A percentile compares a stretch with the other conserved stretches of the same genome.
phyloP scores from a whole-genome alignment of 2,888 invertebrate species.

The Leptopilina syphax region DNA sequence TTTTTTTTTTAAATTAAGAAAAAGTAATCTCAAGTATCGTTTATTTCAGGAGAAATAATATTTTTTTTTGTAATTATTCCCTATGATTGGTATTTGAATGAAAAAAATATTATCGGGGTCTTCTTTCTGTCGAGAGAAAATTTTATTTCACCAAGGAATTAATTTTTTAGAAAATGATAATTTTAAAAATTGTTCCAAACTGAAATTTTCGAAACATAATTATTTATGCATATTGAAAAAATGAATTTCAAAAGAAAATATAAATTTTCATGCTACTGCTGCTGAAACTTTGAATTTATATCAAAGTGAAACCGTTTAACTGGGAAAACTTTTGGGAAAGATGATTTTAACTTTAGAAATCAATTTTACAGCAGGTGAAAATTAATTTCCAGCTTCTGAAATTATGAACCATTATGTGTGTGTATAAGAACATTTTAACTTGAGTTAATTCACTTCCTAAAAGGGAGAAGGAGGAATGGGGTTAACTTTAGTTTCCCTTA shows the following conservation, averaged over 20 bases:
- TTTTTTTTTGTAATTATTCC: no score
- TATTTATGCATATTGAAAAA: no score
- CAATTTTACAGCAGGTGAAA: slow-evolving; percentile 11
- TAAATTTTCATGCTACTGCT: not conserved
- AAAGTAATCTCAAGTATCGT: no score
- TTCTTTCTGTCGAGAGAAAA: no score
- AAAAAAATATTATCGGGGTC: no score
- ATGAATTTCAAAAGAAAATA: no score
- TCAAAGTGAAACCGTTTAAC: not conserved
- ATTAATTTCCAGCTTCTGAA: not conserved
- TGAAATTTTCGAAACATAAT: no score
- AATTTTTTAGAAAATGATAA: no score
- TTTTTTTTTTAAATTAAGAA: not conserved
- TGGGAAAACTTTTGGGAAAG: not conserved
- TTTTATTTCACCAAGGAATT: no score
- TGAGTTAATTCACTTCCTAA: not conserved
- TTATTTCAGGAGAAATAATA: no score
- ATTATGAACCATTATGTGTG: not conserved
- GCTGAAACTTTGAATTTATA: not conserved
- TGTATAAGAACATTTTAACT: not conserved
- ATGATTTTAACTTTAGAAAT: slow-evolving; percentile 22
- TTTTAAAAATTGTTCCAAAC: no score
- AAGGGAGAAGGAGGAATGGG: not conserved
- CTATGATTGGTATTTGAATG: no score
- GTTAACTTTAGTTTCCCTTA: not conserved